phyloP scores from a whole-genome alignment of 2,888 invertebrate species.

The Lydus trimaculatus region DNA sequence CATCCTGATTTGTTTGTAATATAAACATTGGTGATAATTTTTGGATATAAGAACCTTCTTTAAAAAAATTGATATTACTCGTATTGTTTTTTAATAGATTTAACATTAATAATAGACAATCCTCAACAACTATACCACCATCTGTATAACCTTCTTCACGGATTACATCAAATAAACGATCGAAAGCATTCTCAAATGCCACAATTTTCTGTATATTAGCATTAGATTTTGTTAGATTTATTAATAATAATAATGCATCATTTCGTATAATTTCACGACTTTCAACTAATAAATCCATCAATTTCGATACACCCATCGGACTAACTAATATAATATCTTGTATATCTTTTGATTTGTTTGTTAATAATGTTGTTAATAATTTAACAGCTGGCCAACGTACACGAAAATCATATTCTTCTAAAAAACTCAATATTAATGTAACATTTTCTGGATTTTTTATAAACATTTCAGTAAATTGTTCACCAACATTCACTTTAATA shows the following conservation, averaged over 20 bases:
- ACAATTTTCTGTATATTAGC: slow-evolving; percentile 99
- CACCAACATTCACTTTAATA: slow-evolving; percentile 75
- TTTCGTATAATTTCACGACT: slow-evolving; percentile 95
- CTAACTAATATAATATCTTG: slow-evolving; percentile 88
- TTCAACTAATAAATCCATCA: slow-evolving; percentile 96
- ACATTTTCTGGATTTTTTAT: slow-evolving; percentile 90
- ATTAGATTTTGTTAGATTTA: slow-evolving; percentile 92
- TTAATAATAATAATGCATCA: slow-evolving; percentile 89
- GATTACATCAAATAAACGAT: slow-evolving; percentile 92
- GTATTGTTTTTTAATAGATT: slow-evolving; percentile 94
- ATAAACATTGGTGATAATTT: slow-evolving; percentile 88
- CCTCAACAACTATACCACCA: slow-evolving; percentile 98
- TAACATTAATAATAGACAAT: slow-evolving; percentile 91
- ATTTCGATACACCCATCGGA: slow-evolving; percentile 96
- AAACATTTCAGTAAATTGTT: slow-evolving; percentile 97
- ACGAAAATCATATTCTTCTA: slow-evolving; percentile 96
- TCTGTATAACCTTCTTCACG: slow-evolving; percentile 77
- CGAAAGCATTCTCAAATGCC: slow-evolving; percentile 98
- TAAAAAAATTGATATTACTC: slow-evolving; percentile 98
- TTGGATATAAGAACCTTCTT: slow-evolving; percentile 96
- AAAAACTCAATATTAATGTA: slow-evolving; percentile 77
- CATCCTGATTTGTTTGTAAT: slow-evolving; percentile 74
- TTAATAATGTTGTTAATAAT: slow-evolving; percentile 85
- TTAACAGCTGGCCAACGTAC: slow-evolving; percentile 91
- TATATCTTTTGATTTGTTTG: slow-evolving; percentile 85